phyloP scores from a whole-genome alignment of 2,797 vertebrate species.

The Moxostoma hubbsi region DNA sequence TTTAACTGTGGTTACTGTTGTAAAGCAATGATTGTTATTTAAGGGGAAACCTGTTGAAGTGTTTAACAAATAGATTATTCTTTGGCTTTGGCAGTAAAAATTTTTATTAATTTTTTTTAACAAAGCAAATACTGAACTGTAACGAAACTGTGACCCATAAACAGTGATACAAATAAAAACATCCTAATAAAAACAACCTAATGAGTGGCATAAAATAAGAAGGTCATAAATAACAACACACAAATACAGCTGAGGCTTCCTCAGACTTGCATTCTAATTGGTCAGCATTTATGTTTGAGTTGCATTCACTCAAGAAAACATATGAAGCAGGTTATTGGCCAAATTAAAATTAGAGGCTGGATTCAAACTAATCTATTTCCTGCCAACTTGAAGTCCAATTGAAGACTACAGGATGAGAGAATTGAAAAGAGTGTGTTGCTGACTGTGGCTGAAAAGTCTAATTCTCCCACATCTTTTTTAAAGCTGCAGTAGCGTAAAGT shows the following conservation, averaged over 20 bases:
- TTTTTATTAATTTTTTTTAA: no score
- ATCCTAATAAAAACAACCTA: no score
- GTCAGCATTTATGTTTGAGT: neutral
- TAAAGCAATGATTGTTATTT: no score
- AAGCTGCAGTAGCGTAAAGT: slow-evolving; percentile 1
- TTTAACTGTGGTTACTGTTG: no score
- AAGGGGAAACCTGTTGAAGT: no score
- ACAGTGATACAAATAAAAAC: no score
- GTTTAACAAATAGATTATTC: no score
- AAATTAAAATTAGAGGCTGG: neutral
- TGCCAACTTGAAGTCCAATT: neutral
- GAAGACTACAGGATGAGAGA: neutral
- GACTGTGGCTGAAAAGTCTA: slow-evolving; percentile 14
- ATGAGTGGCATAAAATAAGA: no score
- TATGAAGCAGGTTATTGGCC: neutral
- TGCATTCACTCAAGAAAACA: slow-evolving; percentile 1
- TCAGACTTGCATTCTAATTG: neutral
- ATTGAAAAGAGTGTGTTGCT: slow-evolving; percentile 9
- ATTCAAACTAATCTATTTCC: slow-evolving; percentile 24
- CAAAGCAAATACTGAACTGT: no score
- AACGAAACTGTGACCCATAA: no score
- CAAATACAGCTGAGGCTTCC: neutral
- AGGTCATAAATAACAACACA: no score
- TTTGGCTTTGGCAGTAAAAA: no score
- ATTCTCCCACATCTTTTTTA: slow-evolving; percentile 12